phyloP scores from a whole-genome alignment of 2,888 invertebrate genomes.

The Psylliodes chrysocephalus region DNA sequence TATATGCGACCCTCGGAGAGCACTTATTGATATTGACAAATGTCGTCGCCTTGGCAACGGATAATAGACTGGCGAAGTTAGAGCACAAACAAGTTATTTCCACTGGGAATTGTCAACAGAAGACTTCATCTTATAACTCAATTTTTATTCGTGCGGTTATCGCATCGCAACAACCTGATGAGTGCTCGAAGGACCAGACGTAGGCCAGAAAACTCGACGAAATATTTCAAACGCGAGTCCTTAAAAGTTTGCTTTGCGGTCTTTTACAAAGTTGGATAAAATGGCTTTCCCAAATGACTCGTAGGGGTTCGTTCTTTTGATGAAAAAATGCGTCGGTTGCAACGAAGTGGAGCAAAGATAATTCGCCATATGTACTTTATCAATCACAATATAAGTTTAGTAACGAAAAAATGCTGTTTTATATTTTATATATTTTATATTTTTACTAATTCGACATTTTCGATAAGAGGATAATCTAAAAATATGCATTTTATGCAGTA shows the following conservation, averaged over 20 bases:
- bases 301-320: not conserved
- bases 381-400: no score
- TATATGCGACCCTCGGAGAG: constrained; percentile 37
- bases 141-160: constrained; percentile 59
- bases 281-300: not conserved
- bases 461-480: no score
- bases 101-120: constrained; percentile 64
- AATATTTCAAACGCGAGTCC: not conserved
- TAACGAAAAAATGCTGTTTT: no score
- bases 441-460: no score
- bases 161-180: constrained; percentile 58
- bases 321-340: not conserved
- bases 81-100: constrained; percentile 65
- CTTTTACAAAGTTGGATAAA: not conserved
- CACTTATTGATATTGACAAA: constrained; percentile 61
- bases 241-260: not conserved
- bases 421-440: no score
- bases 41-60: constrained; percentile 56
- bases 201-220: constrained; percentile 1
- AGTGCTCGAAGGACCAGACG: constrained; percentile 28
- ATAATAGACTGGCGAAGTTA: constrained; percentile 61
- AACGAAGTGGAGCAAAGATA: no score
- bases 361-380: no score
- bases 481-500: no score
- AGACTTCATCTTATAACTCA: constrained; percentile 64